Conservation (phyloP, 1,140 invertebrate genomes). For the Spodoptera litura region DNA sequence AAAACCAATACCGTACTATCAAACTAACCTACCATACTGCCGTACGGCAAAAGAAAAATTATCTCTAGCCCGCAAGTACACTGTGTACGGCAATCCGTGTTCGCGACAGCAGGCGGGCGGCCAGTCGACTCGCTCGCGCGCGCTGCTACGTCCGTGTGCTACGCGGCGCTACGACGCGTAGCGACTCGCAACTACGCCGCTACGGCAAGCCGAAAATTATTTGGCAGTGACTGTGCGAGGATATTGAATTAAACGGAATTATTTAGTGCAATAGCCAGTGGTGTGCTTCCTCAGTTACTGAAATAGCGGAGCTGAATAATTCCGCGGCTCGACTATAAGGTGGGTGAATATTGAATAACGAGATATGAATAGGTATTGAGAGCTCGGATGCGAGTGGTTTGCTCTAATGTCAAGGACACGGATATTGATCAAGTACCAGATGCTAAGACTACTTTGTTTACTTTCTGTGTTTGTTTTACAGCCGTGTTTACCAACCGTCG, state of each 20-base stretch:
- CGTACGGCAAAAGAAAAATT: conserved; percentile 35
- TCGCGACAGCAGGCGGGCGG: conserved; percentile 69
- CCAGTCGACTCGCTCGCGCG: conserved; percentile 74
- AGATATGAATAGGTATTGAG: conserved; percentile 61
- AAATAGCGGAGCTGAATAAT: conserved; percentile 30
- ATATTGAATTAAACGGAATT: conserved; percentile 58
- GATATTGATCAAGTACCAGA: conserved; percentile 76
- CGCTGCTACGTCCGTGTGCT: conserved; percentile 71
- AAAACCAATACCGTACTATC: background rate
- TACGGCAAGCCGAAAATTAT: conserved; percentile 55
- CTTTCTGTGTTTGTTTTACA: conserved; percentile 48
- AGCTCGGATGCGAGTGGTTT: conserved; percentile 59
- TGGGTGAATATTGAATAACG: conserved; percentile 73
- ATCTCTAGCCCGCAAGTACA: conserved; percentile 60
- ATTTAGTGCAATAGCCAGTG: conserved; percentile 58
- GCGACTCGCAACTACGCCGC: conserved; percentile 56
- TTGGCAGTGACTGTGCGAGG: conserved; percentile 64
- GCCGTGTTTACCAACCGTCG: conserved; percentile 40
- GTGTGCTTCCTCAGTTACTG: conserved; percentile 59
- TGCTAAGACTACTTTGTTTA: conserved; percentile 54
- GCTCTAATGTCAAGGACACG: conserved; percentile 81
- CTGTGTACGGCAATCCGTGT: conserved; percentile 72
- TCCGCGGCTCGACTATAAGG: conserved; percentile 55
- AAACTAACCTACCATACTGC: conserved; percentile 33
- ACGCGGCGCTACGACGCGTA: conserved; percentile 73